Evolutionary conservation across 2,797 vertebrate species (phyloP), one percentile per base, ranked within the genome.

Genomic region (Hylomyscus alleni): DNA sequence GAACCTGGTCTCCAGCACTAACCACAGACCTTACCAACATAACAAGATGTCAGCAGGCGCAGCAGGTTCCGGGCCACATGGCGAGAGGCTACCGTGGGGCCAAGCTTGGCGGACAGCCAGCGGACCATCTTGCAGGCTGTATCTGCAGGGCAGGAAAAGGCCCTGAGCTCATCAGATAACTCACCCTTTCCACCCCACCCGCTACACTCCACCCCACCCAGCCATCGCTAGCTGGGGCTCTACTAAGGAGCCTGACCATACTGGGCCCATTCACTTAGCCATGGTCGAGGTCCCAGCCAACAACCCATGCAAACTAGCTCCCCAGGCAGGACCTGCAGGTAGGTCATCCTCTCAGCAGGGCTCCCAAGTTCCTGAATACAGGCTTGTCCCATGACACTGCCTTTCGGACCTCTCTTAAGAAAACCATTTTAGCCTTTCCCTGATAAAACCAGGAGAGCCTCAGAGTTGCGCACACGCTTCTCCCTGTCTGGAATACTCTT

Each of bases 61-160:
- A 99, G 99, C 95, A 99, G 98, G 98, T 99, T 99, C 97, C 99
- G 99, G 97, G 99, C 99, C 22, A 99, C 98, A 4, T 99, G 99
- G 91, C 99, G 99, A 93, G 99, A 99, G 0, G 99, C 99, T 96
- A 99, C 99, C 0, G 99, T 99, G 19, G 99, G 99, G 75, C 99
- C 99, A 15, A 99, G 99, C 98, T 99, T 99, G 97, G 99, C 99
- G 0, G 99, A 99, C 54, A 99, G 99, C 99, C 99, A 99, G 95
- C 99, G 99, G 96, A 99, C 99, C 90, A 99, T 99, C 99, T 99
- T 99, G 98, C 99, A 99, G 95, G 99, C 99, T 1, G 99, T 99
- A 98, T 99, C 99, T 99, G 98, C 93, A 98, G 96, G 93, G 69
- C 69, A 85, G 93, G 92, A 94, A 86, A 69, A 65, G 81, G 44